Evolutionary conservation across 2,113 vertebrate genomes (phyloP).

Genomic region (Onychostruthus taczanowskii): DNA sequence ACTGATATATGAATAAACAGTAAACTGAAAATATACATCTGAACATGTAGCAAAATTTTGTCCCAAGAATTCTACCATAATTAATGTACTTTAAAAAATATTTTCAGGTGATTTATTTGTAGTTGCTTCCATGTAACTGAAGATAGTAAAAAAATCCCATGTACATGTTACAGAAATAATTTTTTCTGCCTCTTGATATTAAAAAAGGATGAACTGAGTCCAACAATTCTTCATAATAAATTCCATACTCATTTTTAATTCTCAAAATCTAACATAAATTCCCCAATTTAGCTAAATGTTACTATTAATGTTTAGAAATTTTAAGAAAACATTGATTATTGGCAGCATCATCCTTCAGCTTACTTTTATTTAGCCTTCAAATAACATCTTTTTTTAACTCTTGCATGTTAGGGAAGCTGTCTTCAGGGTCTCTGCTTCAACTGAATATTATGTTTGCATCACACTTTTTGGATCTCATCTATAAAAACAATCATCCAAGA

Average conservation of each 20-base stretch:
- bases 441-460: not conserved
- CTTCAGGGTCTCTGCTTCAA: not conserved
- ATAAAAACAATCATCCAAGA: not conserved
- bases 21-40: not conserved
- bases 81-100: not conserved
- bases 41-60: not conserved
- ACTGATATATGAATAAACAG: not conserved
- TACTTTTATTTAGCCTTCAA: not conserved
- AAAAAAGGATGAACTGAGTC: not conserved
- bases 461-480: not conserved
- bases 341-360: not conserved
- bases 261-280: not conserved
- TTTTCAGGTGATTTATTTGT: not conserved
- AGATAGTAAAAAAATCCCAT: not conserved
- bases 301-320: not conserved
- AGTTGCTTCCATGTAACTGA: not conserved
- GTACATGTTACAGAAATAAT: not conserved
- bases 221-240: not conserved
- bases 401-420: not conserved
- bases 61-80: not conserved
- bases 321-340: not conserved
- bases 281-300: not conserved
- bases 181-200: not conserved
- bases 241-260: not conserved
- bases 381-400: not conserved